Evolutionary conservation across 2,113 vertebrate species (phyloP), one percentile per base, ranked within the genome.

Genomic region (rabbit (Oryctolagus cuniculus)): DNA sequence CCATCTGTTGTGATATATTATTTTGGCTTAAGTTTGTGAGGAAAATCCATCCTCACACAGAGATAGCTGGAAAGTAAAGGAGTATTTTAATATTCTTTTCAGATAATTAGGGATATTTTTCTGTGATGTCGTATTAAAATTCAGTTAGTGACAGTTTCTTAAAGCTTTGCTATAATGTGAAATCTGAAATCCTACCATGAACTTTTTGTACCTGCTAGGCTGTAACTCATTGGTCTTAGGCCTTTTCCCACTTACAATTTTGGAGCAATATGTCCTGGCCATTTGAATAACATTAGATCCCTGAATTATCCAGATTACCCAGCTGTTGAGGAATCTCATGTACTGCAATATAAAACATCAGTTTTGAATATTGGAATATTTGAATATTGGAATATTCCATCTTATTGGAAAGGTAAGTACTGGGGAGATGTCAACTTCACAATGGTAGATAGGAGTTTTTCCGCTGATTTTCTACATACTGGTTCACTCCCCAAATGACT

Each of bases 21-120:
- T 89, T 87, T 63, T 78, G 67, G 67, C 67, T 82, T 92, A 78
- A 84, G 66, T 74, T 79, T 53, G 53, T 38, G 27, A 95, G 63
- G 77, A 67, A 92, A 63, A 87, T 51, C 31, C 19, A 53, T 31
- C 27, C 49, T 61, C 38, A n/a, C 3, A 55, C 21, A 75, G 31
- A 67, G 0, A n/a, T 2, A 69, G 55, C 55, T 36, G 19, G 72
- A 34, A 51, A 53, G 22, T 49, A 17, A 67, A 51, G 5, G 51
- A n/a, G n/a, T 25, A 24, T 25, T 72, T 89, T 21, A 75, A 63
- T 61, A 38, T 4, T 29, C 16, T 94, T 67, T 70, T 55, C n/a
- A 67, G 82, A 53, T 75, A 55, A 79, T 82, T 67, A 55, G 0
- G 6, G 36, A 1, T 67, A 31, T 73, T 49, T 79, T 61, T 25